A percentile compares a stretch with the other conserved stretches of the same genome.
Conservation (phyloP, 1,140 invertebrate genomes). For the Diploscapter pachys region DNA sequence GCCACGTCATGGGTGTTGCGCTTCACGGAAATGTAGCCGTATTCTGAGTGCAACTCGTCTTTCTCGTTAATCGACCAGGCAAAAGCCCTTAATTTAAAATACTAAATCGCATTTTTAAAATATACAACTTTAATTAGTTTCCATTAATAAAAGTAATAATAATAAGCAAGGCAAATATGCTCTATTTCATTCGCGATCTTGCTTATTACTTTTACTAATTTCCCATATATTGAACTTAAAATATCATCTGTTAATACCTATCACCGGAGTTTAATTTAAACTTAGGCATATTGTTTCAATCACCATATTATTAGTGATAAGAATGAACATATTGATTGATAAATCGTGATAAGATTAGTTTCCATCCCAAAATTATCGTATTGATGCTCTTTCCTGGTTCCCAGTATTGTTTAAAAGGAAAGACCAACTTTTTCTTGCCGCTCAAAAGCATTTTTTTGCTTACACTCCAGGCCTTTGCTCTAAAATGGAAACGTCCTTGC, state of each 20-base stretch:
- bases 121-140: no score
- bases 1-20: slow-evolving; percentile 45
- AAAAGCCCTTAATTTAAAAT: slow-evolving; percentile 47
- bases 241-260: background rate
- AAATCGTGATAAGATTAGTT: no score
- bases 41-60: slow-evolving; percentile 55
- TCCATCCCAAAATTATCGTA: no score
- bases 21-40: slow-evolving; percentile 53
- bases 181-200: no score
- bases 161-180: background rate
- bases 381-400: no score
- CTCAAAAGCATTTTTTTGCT: slow-evolving; percentile 3
- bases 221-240: slow-evolving; percentile 1
- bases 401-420: no score
- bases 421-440: background rate
- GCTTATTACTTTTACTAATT: no score
- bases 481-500: background rate
- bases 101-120: no score
- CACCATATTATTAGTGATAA: no score
- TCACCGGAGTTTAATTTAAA: background rate
- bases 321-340: no score
- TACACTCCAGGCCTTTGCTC: slow-evolving; percentile 18
- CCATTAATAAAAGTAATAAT: slow-evolving; percentile 1
- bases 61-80: slow-evolving; percentile 57
- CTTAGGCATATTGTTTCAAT: slow-evolving; percentile 1